Base-by-base conservation (phyloP, 2,888 invertebrate species). In the Tipula confusa region DNA sequence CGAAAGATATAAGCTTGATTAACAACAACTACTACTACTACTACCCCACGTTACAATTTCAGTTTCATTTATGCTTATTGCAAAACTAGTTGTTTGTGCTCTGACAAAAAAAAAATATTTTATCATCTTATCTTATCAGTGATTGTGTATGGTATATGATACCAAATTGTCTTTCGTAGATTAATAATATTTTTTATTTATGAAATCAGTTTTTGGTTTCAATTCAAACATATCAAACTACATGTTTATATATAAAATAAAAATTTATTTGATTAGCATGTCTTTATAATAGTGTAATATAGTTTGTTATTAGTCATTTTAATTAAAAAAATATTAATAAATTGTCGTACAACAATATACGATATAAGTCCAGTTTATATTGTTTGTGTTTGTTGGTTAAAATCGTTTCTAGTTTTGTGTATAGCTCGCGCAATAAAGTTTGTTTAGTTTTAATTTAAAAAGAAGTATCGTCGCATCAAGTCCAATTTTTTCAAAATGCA, bases 251-350 rank as follows among this genome's bases (percentile, higher is more conserved):
- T 36, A 3, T 43, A 24, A 24, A 64, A 9, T 2, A 64, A 64
- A 24, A 64, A 24, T 64, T 64, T n/a, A 64, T 64, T 64, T 64
- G 64, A 64, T 64, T 64, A 64, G 18, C 24, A 64, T 24, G 24
- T 13, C 64, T 64, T 9, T 64, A 43, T 43, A 43, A 43, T 64
- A 64, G 64, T 64, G 64, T 64, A 64, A 64, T n/a, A n/a, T 64
- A 64, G 64, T 64, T 64, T 64, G 64, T 64, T 64, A 64, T 64
- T 64, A 64, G 64, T 64, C 64, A 64, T 64, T 64, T 64, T 24
- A 64, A 64, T 64, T 64, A 64, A 64, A 24, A n/a, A n/a, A 11
- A 64, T 64, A 64, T 64, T 24, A 24, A 7, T 24, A 64, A 24
- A 24, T 64, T 43, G 43, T 43, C 64, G 24, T 9, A 64, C 24